These are phyloP conservation scores for Papilio helenus DNA, from an alignment of 1,140 invertebrate genomes.

Conservation along the genomic window DNA sequence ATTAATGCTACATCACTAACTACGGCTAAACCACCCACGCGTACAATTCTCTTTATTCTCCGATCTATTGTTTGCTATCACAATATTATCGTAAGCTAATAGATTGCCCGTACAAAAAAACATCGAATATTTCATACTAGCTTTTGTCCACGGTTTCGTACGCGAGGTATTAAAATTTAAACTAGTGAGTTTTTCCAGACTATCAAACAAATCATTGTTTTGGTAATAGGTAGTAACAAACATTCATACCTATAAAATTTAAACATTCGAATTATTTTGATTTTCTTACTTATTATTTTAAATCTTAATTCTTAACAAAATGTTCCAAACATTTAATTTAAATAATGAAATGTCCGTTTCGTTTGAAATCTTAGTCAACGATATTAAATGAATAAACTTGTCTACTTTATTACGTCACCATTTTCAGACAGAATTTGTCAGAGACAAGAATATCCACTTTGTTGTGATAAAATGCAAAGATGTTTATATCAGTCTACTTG, in stretches of 20 bases:
- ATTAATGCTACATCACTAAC: not conserved
- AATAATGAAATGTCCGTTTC: not conserved
- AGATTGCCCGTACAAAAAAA: no score
- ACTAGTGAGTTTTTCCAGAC: no score
- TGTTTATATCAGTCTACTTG: constrained; percentile 19
- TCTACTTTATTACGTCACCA: not conserved
- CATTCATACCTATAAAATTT: no score
- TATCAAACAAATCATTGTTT: no score
- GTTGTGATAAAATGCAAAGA: constrained; percentile 15
- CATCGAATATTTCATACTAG: no score
- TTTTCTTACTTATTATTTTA: no score
- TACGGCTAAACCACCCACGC: not conserved
- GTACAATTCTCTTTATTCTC: not conserved
- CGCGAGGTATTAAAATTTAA: no score
- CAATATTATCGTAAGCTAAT: no score
- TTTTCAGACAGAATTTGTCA: not conserved
- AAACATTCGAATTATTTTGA: no score
- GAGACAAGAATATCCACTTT: constrained; percentile 1
- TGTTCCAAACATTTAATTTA: not conserved
- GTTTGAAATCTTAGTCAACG: not conserved
- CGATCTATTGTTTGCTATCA: not conserved
- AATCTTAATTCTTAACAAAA: no score
- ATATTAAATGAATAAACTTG: not conserved
- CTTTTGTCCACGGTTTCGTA: no score
- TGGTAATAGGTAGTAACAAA: no score